These are phyloP conservation scores for Odiellus spinosus DNA, from an alignment of 2,888 invertebrate species.

Conservation along the genomic window DNA sequence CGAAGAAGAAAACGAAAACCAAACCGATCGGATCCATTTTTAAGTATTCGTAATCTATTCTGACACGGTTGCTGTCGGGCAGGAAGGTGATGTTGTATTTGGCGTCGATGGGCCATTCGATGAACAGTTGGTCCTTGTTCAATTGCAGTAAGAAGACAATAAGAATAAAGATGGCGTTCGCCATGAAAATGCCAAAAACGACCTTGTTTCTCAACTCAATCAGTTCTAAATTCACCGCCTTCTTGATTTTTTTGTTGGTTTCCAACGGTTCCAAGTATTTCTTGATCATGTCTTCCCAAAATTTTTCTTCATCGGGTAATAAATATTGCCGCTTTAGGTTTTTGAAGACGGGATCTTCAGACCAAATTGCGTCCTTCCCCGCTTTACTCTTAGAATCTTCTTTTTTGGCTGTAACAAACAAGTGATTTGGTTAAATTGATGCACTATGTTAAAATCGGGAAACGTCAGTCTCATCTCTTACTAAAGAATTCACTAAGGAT, in stretches of 20 bases:
- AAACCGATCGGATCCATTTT: conserved; percentile 92
- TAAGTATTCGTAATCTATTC: conserved; percentile 73
- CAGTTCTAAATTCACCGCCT: conserved; percentile 73
- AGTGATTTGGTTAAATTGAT: too few species aligned
- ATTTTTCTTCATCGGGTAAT: conserved; percentile 28
- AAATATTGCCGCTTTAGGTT: too few species aligned
- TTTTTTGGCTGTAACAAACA: conserved; percentile 92
- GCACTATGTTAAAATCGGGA: too few species aligned
- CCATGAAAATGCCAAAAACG: conserved; percentile 94
- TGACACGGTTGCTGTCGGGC: conserved; percentile 81
- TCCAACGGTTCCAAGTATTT: conserved; percentile 90
- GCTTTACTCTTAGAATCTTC: conserved; percentile 49
- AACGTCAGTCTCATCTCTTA: too few species aligned
- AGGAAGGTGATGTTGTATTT: conserved; percentile 85
- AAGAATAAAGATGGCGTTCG: conserved; percentile 95
- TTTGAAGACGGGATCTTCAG: conserved; percentile 44
- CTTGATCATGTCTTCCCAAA: conserved; percentile 88
- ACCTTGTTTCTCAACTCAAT: conserved; percentile 88
- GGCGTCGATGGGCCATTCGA: conserved; percentile 92
- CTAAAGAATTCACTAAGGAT: too few species aligned
- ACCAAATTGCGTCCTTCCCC: conserved; percentile 65
- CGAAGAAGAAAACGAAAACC: conserved; percentile 95
- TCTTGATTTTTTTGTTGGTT: conserved; percentile 79
- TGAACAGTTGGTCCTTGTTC: conserved; percentile 89
- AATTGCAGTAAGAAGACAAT: conserved; percentile 96